Conservation (phyloP, 92 coral and sea anemone genomes). For the Palythoa caribaeorum region DNA sequence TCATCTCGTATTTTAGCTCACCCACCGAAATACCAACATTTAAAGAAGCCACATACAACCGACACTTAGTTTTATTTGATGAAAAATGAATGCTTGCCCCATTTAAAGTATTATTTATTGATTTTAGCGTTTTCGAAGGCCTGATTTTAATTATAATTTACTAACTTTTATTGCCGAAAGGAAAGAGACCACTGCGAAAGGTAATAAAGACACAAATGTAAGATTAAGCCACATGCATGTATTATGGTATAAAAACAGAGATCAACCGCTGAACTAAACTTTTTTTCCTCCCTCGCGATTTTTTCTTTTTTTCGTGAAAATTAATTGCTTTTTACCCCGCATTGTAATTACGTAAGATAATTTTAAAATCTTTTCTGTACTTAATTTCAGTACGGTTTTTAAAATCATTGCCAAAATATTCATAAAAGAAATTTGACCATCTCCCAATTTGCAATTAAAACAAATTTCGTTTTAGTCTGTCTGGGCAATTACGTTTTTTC, state of each 20-base stretch:
- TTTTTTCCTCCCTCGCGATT: too few species aligned
- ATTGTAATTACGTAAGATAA: too few species aligned
- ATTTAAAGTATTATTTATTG: not conserved
- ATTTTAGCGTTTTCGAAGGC: not conserved
- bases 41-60: not conserved
- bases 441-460: not conserved
- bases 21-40: not conserved
- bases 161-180: not conserved
- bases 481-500: constrained; percentile 22
- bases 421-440: not conserved
- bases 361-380: too few species aligned
- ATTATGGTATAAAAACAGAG: not conserved
- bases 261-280: not conserved
- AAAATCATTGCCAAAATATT: not conserved
- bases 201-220: not conserved
- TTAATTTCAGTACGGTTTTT: not conserved
- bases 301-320: too few species aligned
- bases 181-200: not conserved
- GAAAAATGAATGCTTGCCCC: not conserved
- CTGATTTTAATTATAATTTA: not conserved
- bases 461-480: constrained; percentile 25
- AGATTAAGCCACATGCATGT: not conserved
- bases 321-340: too few species aligned
- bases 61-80: not conserved
- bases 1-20: not conserved